A percentile compares a stretch with the other conserved stretches of the same genome.
These are phyloP conservation scores for Apostichopus californicus DNA, from an alignment of 35 echinoderm and acorn worm species.

Conservation along the genomic window DNA sequence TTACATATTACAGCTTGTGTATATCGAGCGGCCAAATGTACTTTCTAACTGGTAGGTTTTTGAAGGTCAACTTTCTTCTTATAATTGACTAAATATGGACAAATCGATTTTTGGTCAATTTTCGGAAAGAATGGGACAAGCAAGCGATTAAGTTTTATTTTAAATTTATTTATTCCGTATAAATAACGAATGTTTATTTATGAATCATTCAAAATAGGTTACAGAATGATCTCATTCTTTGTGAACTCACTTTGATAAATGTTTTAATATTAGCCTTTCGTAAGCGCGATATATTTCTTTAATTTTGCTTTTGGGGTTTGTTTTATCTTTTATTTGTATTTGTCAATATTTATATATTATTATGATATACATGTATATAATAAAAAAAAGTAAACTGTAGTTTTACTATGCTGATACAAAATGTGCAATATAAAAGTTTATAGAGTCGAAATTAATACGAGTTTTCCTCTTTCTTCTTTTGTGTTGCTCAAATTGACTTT, in stretches of 20 bases:
- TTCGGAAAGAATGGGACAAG: too few species aligned
- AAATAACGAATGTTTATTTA: too few species aligned
- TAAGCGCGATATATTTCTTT: neutral
- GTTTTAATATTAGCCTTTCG: neutral
- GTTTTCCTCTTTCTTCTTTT: neutral
- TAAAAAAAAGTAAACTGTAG: neutral
- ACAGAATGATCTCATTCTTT: too few species aligned
- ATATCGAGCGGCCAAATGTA: too few species aligned
- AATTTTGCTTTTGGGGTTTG: neutral
- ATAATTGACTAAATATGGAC: too few species aligned
- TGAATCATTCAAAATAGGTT: too few species aligned
- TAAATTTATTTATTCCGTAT: too few species aligned
- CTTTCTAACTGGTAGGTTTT: too few species aligned
- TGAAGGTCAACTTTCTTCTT: too few species aligned
- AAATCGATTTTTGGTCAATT: too few species aligned
- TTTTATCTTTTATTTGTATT: neutral
- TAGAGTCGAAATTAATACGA: neutral
- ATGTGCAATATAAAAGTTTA: conserved; percentile 5
- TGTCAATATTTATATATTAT: neutral
- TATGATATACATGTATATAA: neutral
- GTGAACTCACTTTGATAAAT: neutral
- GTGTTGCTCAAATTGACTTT: neutral
- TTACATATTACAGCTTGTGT: too few species aligned
- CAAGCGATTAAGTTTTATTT: too few species aligned
- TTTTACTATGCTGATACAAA: neutral